Evolutionary conservation across 2,888 invertebrate species (phyloP).

Genomic region (Baronia brevicornis): DNA sequence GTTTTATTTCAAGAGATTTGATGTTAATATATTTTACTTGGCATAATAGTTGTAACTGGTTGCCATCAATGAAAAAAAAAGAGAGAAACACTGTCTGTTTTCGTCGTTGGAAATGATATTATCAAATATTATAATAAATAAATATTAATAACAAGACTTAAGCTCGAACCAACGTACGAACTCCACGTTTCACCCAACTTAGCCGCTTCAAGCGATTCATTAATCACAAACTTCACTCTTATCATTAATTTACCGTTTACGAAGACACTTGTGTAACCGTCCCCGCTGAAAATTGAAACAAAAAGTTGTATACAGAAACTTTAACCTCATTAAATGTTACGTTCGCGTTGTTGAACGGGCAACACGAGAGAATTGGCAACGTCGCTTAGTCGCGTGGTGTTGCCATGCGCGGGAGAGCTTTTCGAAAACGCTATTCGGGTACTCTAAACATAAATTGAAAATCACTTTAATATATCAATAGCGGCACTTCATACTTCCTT

Average conservation of each 20-base stretch:
- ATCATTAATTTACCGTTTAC: constrained; percentile 21
- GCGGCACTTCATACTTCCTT: too few species aligned
- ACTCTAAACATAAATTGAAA: too few species aligned
- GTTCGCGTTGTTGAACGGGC: constrained; percentile 31
- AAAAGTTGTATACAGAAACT: constrained; percentile 61
- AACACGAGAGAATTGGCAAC: constrained; percentile 54
- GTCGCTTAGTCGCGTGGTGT: constrained; percentile 43
- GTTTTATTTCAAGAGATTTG: too few species aligned
- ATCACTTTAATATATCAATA: too few species aligned
- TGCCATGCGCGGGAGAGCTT: constrained; percentile 44
- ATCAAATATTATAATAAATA: too few species aligned
- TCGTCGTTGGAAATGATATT: too few species aligned
- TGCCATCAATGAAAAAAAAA: too few species aligned
- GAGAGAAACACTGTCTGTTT: too few species aligned
- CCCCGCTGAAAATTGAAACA: constrained; percentile 42
- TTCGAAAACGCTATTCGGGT: constrained; percentile 30
- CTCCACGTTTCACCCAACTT: constrained; percentile 8
- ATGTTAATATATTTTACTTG: too few species aligned
- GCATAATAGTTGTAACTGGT: too few species aligned
- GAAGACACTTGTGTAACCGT: constrained; percentile 21
- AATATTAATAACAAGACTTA: too few species aligned
- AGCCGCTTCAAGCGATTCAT: constrained; percentile 7
- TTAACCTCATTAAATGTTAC: constrained; percentile 68
- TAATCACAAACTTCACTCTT: constrained; percentile 13
- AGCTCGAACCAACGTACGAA: too few species aligned